These are phyloP conservation scores for Eucriotettix oculatus DNA, from an alignment of 2,888 invertebrate genomes.

Conservation along the genomic window DNA sequence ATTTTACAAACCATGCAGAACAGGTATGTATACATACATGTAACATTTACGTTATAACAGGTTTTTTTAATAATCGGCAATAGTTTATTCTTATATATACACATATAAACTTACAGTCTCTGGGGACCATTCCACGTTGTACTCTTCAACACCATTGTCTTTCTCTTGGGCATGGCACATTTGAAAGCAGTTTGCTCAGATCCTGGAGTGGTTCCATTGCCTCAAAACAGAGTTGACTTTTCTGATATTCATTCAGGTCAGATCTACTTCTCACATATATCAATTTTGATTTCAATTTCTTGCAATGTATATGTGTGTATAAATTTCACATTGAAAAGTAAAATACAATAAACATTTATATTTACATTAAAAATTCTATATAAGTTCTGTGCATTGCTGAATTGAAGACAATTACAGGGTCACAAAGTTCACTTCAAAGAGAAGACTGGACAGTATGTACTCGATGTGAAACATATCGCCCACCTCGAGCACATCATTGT, in stretches of 20 bases:
- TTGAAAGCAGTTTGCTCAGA: constrained; percentile 76
- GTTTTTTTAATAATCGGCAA: neutral
- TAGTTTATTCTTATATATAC: neutral
- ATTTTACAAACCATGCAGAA: constrained; percentile 63
- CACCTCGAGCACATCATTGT: constrained; percentile 77
- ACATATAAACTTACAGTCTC: constrained; percentile 42
- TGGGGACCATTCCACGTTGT: constrained; percentile 71
- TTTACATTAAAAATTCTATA: neutral
- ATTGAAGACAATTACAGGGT: too few species aligned
- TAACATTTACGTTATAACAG: neutral
- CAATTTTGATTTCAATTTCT: too few species aligned
- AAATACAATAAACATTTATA: neutral
- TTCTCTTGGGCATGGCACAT: constrained; percentile 59
- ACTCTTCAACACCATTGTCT: constrained; percentile 59
- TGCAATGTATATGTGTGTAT: neutral
- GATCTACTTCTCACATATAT: neutral
- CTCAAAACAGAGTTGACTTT: constrained; percentile 55
- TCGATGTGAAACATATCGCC: constrained; percentile 64
- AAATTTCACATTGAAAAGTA: neutral
- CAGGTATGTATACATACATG: constrained; percentile 37
- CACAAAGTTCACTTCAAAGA: constrained; percentile 29
- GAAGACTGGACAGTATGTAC: constrained; percentile 66
- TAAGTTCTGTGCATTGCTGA: neutral
- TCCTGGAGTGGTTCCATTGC: constrained; percentile 72
- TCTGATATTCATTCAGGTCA: constrained; percentile 57